Base-by-base conservation (phyloP, 2,113 vertebrate species). In the Poeciliopsis retropinna region DNA sequence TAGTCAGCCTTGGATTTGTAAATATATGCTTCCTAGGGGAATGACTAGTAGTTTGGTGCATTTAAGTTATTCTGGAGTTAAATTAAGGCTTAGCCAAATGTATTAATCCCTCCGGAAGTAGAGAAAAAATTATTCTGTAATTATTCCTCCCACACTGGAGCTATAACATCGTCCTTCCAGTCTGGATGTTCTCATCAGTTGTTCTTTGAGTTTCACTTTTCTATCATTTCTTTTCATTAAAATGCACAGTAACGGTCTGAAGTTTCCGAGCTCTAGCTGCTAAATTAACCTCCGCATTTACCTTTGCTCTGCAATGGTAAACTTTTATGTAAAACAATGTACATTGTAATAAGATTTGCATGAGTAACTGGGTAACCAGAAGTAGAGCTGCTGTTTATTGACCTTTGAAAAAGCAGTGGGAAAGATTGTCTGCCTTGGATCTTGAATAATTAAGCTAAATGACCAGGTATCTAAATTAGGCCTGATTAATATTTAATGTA, bases 361-460 rank as follows among this genome's bases (percentile, higher is more conserved):
- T 88, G 80, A 84, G 78, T 81, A 85, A 85, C 72, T 3, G 22
- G n/a, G 34, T 22, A 60, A 74, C 30, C 67, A 73, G 47, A 34
- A 69, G 57, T 60, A 4, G 61, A 62, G 63, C 72, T 41, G 51
- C 1, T 73, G 73, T 34, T 65, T 80, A 81, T 78, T 75, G 78
- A 87, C 81, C 87, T 72, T 15, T 73, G 70, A 77, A 72, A 72
- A 80, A 9, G 70, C 84, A 72, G 19, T 13, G 72, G 73, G 75
- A 86, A 60, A 14, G 32, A 65, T 65, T 65, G 64, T 65, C 64
- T 65, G 37, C 67, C 51, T 51, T 68, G 6, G 8, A n/a, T 78
- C 73, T 71, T 75, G 76, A 86, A 88, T 90, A 87, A 90, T 90
- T 68, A 62, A 69, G 68, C 41, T 47, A 62, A 80, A 77, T 80